These are phyloP conservation scores for Cosmopolites sordidus DNA, from an alignment of 2,888 invertebrate genomes.

Conservation along the genomic window DNA sequence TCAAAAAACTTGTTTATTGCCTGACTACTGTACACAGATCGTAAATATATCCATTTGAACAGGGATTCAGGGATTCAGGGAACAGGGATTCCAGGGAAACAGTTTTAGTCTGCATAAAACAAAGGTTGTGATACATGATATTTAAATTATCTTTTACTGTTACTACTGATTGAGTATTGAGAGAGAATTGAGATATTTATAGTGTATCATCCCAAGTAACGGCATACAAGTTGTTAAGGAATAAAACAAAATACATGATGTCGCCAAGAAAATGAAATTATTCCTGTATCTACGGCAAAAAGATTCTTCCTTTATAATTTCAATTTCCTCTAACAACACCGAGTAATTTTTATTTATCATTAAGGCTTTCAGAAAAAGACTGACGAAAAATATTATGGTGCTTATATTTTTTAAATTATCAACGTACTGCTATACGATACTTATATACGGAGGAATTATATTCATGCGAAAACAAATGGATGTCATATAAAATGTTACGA, in stretches of 20 bases:
- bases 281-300: not conserved
- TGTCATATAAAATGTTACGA: not conserved
- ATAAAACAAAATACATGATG: no score
- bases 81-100: no score
- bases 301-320: not conserved
- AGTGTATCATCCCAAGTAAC: not conserved
- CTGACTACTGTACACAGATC: not conserved
- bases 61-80: not conserved
- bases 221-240: not conserved
- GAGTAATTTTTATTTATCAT: slow-evolving; percentile 2
- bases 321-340: not conserved
- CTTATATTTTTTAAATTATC: slow-evolving; percentile 2
- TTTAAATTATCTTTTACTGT: slow-evolving; percentile 4
- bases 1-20: slow-evolving; percentile 10
- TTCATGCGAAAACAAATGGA: not conserved
- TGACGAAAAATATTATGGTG: not conserved
- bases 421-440: not conserved
- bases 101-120: not conserved
- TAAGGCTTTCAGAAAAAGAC: slow-evolving; percentile 1
- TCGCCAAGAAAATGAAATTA: not conserved
- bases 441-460: not conserved
- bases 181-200: slow-evolving; percentile 4
- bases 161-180: not conserved
- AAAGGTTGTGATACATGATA: not conserved
- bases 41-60: slow-evolving; percentile 9